Evolutionary conservation across 2,113 vertebrate genomes (phyloP).

Genomic region (Apus apus): DNA sequence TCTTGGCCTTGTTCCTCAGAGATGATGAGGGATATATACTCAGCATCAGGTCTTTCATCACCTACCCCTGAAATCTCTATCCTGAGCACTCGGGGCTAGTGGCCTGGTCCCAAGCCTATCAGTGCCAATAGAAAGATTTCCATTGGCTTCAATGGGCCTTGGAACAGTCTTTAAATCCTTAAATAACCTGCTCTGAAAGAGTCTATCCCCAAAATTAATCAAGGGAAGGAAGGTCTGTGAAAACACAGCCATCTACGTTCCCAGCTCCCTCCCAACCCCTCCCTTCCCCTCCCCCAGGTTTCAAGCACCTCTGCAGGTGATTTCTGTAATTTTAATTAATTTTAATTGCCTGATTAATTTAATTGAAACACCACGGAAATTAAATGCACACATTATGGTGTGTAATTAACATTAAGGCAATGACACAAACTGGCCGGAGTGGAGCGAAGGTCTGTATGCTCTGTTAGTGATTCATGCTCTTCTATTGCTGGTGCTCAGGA

Average conservation of each 20-base stretch:
- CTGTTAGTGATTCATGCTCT: conserved; percentile 55
- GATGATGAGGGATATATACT: neutral
- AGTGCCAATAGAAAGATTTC: neutral
- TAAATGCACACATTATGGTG: conserved; percentile 61
- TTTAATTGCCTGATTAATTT: conserved; percentile 76
- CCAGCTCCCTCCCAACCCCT: conserved; percentile 67
- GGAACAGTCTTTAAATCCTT: conserved; percentile 54
- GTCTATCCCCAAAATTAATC: conserved; percentile 65
- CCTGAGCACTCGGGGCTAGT: neutral
- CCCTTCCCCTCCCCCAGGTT: conserved; percentile 45
- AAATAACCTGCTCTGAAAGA: conserved; percentile 53
- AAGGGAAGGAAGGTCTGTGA: conserved; percentile 61
- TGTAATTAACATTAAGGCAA: conserved; percentile 58
- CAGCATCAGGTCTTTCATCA: conserved; percentile 12
- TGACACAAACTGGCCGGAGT: conserved; percentile 55
- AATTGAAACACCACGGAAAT: conserved; percentile 73
- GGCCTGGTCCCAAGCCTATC: conserved; percentile 35
- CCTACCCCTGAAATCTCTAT: neutral
- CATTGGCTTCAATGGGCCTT: conserved; percentile 8
- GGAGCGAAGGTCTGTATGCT: conserved; percentile 8
- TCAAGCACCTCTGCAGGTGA: conserved; percentile 63
- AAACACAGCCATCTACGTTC: conserved; percentile 62
- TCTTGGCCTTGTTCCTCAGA: neutral
- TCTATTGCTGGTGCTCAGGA: neutral
- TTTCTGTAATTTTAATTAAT: conserved; percentile 74